Evolutionary conservation across 2,113 vertebrate species (phyloP).

Genomic region (Ptilorrhoa leucosticta): DNA sequence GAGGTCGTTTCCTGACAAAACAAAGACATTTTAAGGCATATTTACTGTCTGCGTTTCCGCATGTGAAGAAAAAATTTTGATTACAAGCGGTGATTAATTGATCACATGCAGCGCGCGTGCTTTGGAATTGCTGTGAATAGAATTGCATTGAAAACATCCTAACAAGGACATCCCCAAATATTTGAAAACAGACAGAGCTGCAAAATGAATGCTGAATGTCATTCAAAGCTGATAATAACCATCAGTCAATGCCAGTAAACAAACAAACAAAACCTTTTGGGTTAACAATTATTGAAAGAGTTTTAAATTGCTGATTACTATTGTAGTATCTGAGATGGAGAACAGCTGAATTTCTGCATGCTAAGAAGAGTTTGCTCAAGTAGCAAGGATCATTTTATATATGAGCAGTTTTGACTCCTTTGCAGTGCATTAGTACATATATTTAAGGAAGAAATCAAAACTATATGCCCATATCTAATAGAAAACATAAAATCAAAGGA

Average conservation of each 20-base stretch:
- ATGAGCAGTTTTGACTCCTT: neutral
- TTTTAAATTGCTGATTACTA: conserved; percentile 53
- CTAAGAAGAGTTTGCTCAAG: neutral
- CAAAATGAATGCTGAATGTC: conserved; percentile 43
- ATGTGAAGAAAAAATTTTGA: conserved; percentile 16
- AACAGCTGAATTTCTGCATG: conserved; percentile 59
- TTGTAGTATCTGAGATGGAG: conserved; percentile 41
- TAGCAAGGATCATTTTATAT: neutral
- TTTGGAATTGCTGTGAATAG: conserved; percentile 37
- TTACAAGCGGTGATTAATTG: conserved; percentile 35
- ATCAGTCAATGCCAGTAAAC: conserved; percentile 42
- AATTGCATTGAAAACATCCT: conserved; percentile 40
- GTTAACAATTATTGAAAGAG: conserved; percentile 37
- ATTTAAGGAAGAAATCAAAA: neutral
- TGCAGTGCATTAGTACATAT: neutral
- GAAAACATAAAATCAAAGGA: neutral
- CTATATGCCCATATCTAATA: neutral
- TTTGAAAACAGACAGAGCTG: conserved; percentile 40
- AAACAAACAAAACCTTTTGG: conserved; percentile 61
- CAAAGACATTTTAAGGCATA: conserved; percentile 12
- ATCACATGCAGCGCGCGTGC: neutral
- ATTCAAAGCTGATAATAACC: conserved; percentile 54
- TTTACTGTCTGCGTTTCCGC: conserved; percentile 8
- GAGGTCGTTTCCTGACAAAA: conserved; percentile 14
- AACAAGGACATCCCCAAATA: conserved; percentile 40